Base-by-base conservation (phyloP, 2,888 invertebrate genomes). In the Notocelia uddmanniana region DNA sequence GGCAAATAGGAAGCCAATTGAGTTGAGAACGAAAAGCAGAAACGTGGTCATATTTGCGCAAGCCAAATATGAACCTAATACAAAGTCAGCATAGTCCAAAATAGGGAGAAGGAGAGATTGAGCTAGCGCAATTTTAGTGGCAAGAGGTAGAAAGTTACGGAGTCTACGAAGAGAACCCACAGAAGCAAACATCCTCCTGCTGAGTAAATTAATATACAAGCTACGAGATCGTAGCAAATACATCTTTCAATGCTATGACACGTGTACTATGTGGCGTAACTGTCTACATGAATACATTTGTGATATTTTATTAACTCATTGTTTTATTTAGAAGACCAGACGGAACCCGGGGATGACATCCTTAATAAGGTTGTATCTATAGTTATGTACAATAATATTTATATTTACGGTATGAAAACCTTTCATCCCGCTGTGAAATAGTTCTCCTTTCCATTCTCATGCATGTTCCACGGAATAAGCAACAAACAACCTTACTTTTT, bases 401-500 rank as follows among this genome's bases (percentile, higher is more conserved):
- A 88, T 90, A 92, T 91, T 90, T 89, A 90, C 88, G 83, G 86
- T 83, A 79, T 83, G 83, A 85, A 85, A 86, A 88, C 88, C 88
- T 87, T 88, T 87, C 85, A 87, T 87, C 86, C 85, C 80, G 81
- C 85, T 80, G 80, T 81, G 82, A 84, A 89, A 91, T 89, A 90
- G 89, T 89, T 89, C 84, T 80, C 23, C 81, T 80, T 83, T 85
- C 86, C 80, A 88, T 89, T 89, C 84, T 86, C 88, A 84, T 89
- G 83, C 88, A 86, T 88, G 88, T 85, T 87, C 82, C 81, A 82
- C 84, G 83, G 85, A 86, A 89, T 88, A 89, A 48, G 86, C 87
- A 89, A 89, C 90, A 91, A 91, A 91, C 89, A 90, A 88, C 89
- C 89, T 87, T 89, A 89, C 89, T 90, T 89, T 91, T 90, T 89